phyloP scores from a whole-genome alignment of 1,140 invertebrate genomes.

The Euglossa dilemma region DNA sequence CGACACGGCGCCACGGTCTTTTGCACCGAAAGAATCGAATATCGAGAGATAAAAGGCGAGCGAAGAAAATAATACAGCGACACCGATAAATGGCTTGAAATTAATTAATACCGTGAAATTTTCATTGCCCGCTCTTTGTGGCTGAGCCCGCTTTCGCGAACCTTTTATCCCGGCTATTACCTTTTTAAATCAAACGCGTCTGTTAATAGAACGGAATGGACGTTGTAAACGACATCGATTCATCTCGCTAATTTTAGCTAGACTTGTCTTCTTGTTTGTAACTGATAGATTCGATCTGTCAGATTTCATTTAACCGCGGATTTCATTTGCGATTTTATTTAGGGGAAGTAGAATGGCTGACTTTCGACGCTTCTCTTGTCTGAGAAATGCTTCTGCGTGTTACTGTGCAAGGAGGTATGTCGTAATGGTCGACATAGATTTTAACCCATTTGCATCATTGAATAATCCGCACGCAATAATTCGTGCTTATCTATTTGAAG shows the following conservation, averaged over 20 bases:
- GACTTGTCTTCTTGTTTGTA: neutral
- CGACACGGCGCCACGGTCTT: neutral
- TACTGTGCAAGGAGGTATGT: too few relatives aligned
- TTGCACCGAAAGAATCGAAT: neutral
- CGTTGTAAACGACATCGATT: neutral
- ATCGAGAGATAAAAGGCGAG: neutral
- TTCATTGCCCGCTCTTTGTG: conserved; percentile 11
- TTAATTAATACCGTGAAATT: conserved; percentile 34
- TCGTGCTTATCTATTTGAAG: too few relatives aligned
- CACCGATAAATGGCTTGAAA: conserved; percentile 20
- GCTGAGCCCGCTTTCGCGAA: neutral
- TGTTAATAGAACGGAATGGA: neutral
- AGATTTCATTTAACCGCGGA: too few relatives aligned
- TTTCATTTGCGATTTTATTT: too few relatives aligned
- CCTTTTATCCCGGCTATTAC: conserved; percentile 9
- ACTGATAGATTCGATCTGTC: neutral
- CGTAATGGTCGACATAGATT: too few relatives aligned
- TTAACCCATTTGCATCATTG: too few relatives aligned
- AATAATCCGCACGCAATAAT: too few relatives aligned
- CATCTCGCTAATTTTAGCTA: neutral
- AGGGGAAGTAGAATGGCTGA: too few relatives aligned
- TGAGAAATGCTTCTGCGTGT: too few relatives aligned
- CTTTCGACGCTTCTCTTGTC: too few relatives aligned
- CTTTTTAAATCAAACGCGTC: neutral
- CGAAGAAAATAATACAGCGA: neutral